phyloP scores from a whole-genome alignment of 2,888 invertebrate species.

The Clanis bilineata region DNA sequence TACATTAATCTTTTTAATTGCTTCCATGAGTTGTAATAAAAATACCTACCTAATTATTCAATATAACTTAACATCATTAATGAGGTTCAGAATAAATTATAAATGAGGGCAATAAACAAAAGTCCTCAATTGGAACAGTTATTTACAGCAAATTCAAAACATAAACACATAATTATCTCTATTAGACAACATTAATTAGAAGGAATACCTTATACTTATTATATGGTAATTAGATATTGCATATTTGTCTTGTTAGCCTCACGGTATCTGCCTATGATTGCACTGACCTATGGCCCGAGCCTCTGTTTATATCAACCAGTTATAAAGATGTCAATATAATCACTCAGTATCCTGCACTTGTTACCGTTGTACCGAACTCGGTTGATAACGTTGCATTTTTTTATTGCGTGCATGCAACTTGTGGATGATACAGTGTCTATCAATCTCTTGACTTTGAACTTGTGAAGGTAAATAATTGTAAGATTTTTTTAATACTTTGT shows the following conservation, averaged over 20 bases:
- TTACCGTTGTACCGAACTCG: slow-evolving; percentile 23
- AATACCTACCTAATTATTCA: too few relatives aligned
- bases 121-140: neutral
- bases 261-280: slow-evolving; percentile 73
- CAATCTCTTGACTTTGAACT: neutral
- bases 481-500: neutral
- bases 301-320: slow-evolving; percentile 61
- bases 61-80: too few relatives aligned
- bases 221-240: slow-evolving; percentile 48
- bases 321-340: slow-evolving; percentile 72
- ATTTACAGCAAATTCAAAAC: slow-evolving; percentile 1
- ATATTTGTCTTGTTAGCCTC: slow-evolving; percentile 65
- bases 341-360: slow-evolving; percentile 50
- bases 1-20: too few relatives aligned
- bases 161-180: slow-evolving; percentile 12
- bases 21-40: too few relatives aligned
- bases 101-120: neutral
- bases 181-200: slow-evolving; percentile 16
- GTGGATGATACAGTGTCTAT: slow-evolving; percentile 27
- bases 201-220: slow-evolving; percentile 22
- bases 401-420: slow-evolving; percentile 18
- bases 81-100: neutral
- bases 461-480: slow-evolving; percentile 8
- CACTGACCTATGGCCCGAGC: slow-evolving; percentile 69
- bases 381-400: slow-evolving; percentile 14